Evolutionary conservation across 2,888 invertebrate genomes (phyloP).

Genomic region (Teleogryllus oceanicus): DNA sequence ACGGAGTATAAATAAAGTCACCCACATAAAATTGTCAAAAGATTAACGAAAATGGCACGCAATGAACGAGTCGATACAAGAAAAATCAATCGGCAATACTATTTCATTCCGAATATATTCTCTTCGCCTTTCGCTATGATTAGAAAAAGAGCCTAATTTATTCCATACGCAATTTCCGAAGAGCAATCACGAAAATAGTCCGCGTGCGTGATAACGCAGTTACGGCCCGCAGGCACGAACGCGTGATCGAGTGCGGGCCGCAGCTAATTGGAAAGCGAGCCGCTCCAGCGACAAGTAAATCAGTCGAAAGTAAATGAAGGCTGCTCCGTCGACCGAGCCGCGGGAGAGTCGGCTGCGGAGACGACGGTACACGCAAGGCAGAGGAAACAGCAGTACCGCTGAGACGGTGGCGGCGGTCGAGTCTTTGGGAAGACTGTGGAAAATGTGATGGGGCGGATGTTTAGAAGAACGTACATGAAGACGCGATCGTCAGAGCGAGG

Average conservation of each 20-base stretch:
- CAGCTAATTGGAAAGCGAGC: conserved; percentile 18
- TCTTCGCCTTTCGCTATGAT: neutral
- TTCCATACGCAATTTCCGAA: conserved; percentile 18
- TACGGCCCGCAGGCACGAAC: neutral
- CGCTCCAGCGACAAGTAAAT: conserved; percentile 18
- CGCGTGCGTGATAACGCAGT: neutral
- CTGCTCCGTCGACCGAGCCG: neutral
- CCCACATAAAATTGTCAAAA: too few relatives aligned
- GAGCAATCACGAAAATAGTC: neutral
- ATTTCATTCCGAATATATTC: neutral
- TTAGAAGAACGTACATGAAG: too few relatives aligned
- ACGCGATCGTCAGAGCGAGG: too few relatives aligned
- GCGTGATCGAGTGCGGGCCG: neutral
- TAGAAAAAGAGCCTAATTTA: neutral
- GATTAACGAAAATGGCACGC: too few relatives aligned
- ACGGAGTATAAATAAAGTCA: too few relatives aligned
- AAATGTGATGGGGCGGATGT: too few relatives aligned
- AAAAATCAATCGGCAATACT: too few relatives aligned
- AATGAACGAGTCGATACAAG: too few relatives aligned
- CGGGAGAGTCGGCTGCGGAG: neutral
- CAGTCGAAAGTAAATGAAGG: conserved; percentile 9
- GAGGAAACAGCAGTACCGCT: too few relatives aligned
- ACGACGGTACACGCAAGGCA: too few relatives aligned
- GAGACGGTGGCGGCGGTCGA: too few relatives aligned
- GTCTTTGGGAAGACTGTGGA: too few relatives aligned